These are phyloP conservation scores for Colletes latitarsis DNA, from an alignment of 1,140 invertebrate species.

Conservation along the genomic window DNA sequence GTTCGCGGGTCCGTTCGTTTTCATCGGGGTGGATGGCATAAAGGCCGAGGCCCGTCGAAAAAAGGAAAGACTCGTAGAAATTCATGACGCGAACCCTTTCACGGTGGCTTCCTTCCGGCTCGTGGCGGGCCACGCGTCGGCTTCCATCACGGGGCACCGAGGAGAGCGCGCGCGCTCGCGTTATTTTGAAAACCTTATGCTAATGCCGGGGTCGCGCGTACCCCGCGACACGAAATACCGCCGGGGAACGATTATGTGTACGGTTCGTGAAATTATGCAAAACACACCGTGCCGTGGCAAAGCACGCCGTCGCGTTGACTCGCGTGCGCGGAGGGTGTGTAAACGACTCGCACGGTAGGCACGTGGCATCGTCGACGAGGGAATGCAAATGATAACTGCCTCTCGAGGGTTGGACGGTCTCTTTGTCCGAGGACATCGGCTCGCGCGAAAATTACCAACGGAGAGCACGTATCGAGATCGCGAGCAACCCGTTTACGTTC, in stretches of 20 bases:
- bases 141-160: slow-evolving; percentile 17
- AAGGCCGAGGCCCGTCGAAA: not conserved
- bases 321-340: slow-evolving; percentile 60
- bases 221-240: slow-evolving; percentile 60
- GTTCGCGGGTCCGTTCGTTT: not conserved
- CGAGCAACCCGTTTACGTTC: not conserved
- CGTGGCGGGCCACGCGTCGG: slow-evolving; percentile 70
- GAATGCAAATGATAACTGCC: slow-evolving; percentile 72
- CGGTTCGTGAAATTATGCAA: slow-evolving; percentile 78
- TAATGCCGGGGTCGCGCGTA: slow-evolving; percentile 62
- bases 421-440: slow-evolving; percentile 19
- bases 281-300: slow-evolving; percentile 57
- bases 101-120: slow-evolving; percentile 52
- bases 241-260: slow-evolving; percentile 68
- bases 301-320: slow-evolving; percentile 35
- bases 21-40: not conserved
- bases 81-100: slow-evolving; percentile 40
- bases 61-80: not conserved
- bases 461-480: slow-evolving; percentile 8
- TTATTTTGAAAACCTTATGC: slow-evolving; percentile 68
- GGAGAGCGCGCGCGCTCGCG: not conserved
- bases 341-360: slow-evolving; percentile 51
- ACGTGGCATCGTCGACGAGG: slow-evolving; percentile 64
- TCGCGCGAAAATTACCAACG: slow-evolving; percentile 5
- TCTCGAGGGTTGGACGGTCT: slow-evolving; percentile 47